phyloP scores from a whole-genome alignment of 35 echinoderm and acorn worm species.

The Stichopus chloronotus region DNA sequence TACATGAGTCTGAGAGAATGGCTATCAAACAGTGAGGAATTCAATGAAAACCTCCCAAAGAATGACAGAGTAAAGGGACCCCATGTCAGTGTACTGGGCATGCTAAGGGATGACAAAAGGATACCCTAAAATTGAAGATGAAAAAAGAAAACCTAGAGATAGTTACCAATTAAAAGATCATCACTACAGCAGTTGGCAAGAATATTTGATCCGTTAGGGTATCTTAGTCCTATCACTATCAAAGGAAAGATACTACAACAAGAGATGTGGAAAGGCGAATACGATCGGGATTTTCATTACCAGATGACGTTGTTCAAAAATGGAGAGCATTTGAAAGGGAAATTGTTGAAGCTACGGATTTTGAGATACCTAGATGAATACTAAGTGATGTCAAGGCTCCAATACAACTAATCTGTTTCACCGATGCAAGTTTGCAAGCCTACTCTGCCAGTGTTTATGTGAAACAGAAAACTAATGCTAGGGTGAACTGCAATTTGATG shows the following conservation, averaged over 20 bases:
- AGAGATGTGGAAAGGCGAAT: too few relatives aligned
- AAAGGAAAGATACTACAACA: too few relatives aligned
- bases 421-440: slow-evolving; percentile 19
- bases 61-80: not conserved
- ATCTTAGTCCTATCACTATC: not conserved
- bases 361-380: not conserved
- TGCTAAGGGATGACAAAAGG: not conserved
- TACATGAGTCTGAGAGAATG: too few relatives aligned
- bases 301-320: not conserved
- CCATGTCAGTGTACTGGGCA: not conserved
- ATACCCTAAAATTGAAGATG: not conserved
- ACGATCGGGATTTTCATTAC: not conserved
- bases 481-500: not conserved
- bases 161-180: not conserved
- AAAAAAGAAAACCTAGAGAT: not conserved
- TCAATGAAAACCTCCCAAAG: too few relatives aligned
- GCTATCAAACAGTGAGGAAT: too few relatives aligned
- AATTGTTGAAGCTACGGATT: not conserved
- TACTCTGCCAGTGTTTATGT: slow-evolving; percentile 23
- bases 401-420: slow-evolving; percentile 13
- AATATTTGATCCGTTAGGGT: slow-evolving; percentile 30
- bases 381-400: not conserved
- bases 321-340: not conserved
- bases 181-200: not conserved
- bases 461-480: not conserved